These are phyloP conservation scores for Simalia tracyae DNA, from an alignment of 2,797 vertebrate genomes.

Conservation along the genomic window DNA sequence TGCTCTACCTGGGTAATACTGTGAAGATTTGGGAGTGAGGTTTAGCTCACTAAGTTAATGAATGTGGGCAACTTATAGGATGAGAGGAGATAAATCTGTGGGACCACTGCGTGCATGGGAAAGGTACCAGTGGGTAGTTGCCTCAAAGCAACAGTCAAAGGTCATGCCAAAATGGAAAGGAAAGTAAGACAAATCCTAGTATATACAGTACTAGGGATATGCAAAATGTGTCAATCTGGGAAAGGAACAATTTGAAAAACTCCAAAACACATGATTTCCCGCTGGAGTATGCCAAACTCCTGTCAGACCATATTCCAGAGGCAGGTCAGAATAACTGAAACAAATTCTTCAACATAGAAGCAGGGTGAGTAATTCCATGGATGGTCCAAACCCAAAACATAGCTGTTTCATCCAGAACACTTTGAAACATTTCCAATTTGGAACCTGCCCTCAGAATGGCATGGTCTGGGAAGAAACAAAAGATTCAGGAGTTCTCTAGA, in stretches of 20 bases:
- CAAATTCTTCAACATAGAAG: background rate
- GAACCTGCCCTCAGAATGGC: background rate
- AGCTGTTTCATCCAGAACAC: background rate
- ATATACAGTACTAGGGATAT: background rate
- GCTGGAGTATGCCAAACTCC: background rate
- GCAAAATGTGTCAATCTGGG: background rate
- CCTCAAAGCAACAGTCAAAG: slow-evolving; percentile 29
- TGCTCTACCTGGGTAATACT: no score
- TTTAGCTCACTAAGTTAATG: no score
- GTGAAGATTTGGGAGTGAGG: no score
- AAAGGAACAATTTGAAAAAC: background rate
- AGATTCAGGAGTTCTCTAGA: background rate
- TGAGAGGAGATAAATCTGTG: background rate
- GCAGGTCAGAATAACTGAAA: background rate
- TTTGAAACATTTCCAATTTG: background rate
- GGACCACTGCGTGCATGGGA: background rate
- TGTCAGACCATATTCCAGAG: background rate
- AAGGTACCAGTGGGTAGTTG: background rate
- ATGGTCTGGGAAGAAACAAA: background rate
- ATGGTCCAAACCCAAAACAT: background rate
- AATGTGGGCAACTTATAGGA: no score
- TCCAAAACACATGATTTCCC: background rate
- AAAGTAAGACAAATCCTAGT: background rate
- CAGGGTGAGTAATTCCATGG: background rate
- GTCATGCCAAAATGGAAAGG: background rate